Base-by-base conservation (phyloP, 2,888 invertebrate species). In the Anticlea derivata region DNA sequence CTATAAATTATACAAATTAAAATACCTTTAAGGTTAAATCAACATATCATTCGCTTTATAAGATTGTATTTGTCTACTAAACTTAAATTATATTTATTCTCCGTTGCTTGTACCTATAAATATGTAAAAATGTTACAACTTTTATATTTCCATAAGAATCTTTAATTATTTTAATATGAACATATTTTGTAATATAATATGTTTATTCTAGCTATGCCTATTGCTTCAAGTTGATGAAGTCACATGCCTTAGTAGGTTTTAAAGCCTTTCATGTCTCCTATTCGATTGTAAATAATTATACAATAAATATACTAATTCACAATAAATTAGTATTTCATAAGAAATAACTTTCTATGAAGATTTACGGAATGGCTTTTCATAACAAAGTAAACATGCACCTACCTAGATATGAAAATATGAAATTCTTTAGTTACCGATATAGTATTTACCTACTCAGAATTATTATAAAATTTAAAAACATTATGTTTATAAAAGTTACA, bases 11-110 rank as follows among this genome's bases (percentile, higher is more conserved):
- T 53, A 53, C 53, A 44, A 51, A 52, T 70, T 77, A 73, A 75
- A 79, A 69, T 79, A 63, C 62, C 62, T 62, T 5, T 84, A 83
- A 85, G 84, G 78, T 80, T 75, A 80, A 75, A 78, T 73, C 76
- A 75, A 90, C 90, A 90, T 90, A 90, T 90, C 90, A 90, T 86
- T 89, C 88, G 90, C 90, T 89, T 90, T 86, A 83, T 88, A 88
- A 88, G 86, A 81, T 69, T 70, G 59, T 78, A 78, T 70, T 65
- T 75, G 72, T 69, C 66, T 68, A 75, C 74, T 74, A 68, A 70
- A 71, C 61, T 65, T 65, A 66, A 64, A 68, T 68, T 72, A 66
- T 53, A 43, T 68, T 74, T 78, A 80, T 78, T 78, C 60, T 80
- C 73, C 68, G 78, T 79, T 75, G 73, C 71, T 67, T 75, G 70